Conservation (phyloP, 1,140 invertebrate species). For the Drosophila pruinosa region DNA sequence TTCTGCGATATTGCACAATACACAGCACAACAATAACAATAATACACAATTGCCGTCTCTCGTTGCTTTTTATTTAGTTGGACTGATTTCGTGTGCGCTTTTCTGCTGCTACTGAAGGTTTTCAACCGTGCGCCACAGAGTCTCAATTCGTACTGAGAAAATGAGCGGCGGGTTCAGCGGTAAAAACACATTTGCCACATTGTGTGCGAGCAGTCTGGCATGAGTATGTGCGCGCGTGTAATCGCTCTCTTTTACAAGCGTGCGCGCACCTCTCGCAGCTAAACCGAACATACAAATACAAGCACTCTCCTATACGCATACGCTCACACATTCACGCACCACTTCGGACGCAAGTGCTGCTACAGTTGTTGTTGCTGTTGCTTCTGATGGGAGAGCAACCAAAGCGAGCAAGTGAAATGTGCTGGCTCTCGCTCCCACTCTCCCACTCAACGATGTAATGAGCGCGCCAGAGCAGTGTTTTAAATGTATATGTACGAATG, state of each 20-base stretch:
- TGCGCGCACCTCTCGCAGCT: constrained; percentile 43
- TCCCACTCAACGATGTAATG: constrained; percentile 42
- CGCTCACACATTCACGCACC: constrained; percentile 23
- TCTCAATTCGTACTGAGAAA: constrained; percentile 65
- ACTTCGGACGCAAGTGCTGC: constrained; percentile 23
- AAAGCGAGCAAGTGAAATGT: constrained; percentile 43
- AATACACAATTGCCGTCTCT: constrained; percentile 48
- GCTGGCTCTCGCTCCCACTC: constrained; percentile 37
- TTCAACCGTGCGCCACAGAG: constrained; percentile 74
- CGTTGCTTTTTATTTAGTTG: constrained; percentile 34
- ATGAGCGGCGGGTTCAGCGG: constrained; percentile 34
- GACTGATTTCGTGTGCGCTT: constrained; percentile 39
- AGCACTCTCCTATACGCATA: constrained; percentile 10
- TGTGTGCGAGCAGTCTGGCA: constrained; percentile 55
- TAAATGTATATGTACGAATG: neutral
- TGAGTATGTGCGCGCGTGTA: constrained; percentile 46
- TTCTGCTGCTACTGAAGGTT: constrained; percentile 51
- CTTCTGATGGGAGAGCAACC: constrained; percentile 23
- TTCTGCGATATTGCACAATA: constrained; percentile 39
- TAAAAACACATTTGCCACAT: constrained; percentile 41
- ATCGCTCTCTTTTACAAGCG: constrained; percentile 60
- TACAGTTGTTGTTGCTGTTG: neutral
- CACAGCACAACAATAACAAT: constrained; percentile 36
- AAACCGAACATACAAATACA: neutral
- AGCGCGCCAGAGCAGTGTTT: constrained; percentile 10